A percentile compares a stretch with the other conserved stretches of the same genome.
Conservation (phyloP, 1,140 invertebrate genomes). For the Cyrtorhinus lividipennis region DNA sequence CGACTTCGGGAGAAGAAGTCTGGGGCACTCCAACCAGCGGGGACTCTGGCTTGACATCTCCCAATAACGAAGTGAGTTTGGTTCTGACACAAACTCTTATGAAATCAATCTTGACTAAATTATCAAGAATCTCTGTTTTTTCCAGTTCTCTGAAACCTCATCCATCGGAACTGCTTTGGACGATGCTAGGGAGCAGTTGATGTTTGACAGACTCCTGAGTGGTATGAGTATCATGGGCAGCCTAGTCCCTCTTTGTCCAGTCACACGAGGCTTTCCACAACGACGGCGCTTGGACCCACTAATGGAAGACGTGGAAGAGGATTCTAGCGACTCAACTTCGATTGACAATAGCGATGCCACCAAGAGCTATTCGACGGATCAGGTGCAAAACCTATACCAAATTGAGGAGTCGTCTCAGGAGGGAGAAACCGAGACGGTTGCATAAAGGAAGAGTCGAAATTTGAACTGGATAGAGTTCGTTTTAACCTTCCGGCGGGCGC, state of each 20-base stretch:
- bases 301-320: constrained; percentile 24
- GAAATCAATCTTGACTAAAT: too few relatives aligned
- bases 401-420: too few relatives aligned
- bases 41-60: constrained; percentile 28
- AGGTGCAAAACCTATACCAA: too few relatives aligned
- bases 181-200: constrained; percentile 23
- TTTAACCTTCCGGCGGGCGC: too few relatives aligned
- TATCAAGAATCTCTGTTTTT: background rate
- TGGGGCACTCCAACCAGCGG: constrained; percentile 75
- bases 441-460: too few relatives aligned
- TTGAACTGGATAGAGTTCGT: too few relatives aligned
- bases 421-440: too few relatives aligned
- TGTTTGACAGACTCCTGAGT: constrained; percentile 24
- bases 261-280: constrained; percentile 19
- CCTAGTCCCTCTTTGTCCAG: constrained; percentile 15
- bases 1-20: constrained; percentile 63
- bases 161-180: constrained; percentile 20
- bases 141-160: constrained; percentile 1
- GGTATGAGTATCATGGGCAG: constrained; percentile 18
- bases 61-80: constrained; percentile 19
- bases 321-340: constrained; percentile 21
- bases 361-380: constrained; percentile 23
- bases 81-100: too few relatives aligned
- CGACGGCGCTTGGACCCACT: constrained; percentile 23
- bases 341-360: constrained; percentile 22